A percentile compares a stretch with the other conserved stretches of the same genome.
Evolutionary conservation across 2,888 invertebrate genomes (phyloP).

Genomic region (Zeuzera pyrina): DNA sequence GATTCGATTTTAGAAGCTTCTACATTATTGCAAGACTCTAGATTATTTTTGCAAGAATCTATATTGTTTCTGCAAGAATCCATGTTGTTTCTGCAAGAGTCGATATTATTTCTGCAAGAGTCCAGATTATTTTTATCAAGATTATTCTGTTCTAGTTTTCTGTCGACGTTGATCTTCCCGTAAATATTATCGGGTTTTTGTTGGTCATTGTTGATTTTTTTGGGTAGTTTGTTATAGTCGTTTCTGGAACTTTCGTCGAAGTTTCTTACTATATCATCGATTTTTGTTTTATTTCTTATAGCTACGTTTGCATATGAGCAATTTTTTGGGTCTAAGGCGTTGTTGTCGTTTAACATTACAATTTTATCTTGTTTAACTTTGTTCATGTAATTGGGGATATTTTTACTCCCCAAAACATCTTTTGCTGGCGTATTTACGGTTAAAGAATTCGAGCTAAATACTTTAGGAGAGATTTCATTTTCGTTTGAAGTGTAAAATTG

Average conservation of each 20-base stretch:
- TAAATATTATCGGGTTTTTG: constrained; percentile 53
- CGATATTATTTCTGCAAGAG: constrained; percentile 13
- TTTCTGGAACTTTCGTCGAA: constrained; percentile 51
- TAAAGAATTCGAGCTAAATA: constrained; percentile 83
- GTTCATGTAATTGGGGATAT: constrained; percentile 74
- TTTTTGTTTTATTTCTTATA: constrained; percentile 53
- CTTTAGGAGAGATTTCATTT: constrained; percentile 79
- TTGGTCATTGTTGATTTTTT: constrained; percentile 58
- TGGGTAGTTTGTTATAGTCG: constrained; percentile 36
- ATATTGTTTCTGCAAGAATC: constrained; percentile 18
- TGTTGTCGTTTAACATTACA: constrained; percentile 46
- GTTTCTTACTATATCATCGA: constrained; percentile 63
- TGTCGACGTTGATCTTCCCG: constrained; percentile 48
- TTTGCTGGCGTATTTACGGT: constrained; percentile 88
- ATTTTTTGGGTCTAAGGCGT: constrained; percentile 44
- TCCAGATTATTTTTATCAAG: constrained; percentile 18
- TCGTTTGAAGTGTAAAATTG: constrained; percentile 58
- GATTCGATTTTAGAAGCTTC: constrained; percentile 9
- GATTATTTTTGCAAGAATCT: constrained; percentile 6
- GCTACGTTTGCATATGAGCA: constrained; percentile 57
- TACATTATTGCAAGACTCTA: constrained; percentile 6
- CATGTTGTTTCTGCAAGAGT: constrained; percentile 17
- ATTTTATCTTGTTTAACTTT: constrained; percentile 70
- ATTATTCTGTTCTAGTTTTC: constrained; percentile 15
- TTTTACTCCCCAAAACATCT: constrained; percentile 81